Base-by-base conservation (phyloP, 2,888 invertebrate species). In the Eupeodes luniger region DNA sequence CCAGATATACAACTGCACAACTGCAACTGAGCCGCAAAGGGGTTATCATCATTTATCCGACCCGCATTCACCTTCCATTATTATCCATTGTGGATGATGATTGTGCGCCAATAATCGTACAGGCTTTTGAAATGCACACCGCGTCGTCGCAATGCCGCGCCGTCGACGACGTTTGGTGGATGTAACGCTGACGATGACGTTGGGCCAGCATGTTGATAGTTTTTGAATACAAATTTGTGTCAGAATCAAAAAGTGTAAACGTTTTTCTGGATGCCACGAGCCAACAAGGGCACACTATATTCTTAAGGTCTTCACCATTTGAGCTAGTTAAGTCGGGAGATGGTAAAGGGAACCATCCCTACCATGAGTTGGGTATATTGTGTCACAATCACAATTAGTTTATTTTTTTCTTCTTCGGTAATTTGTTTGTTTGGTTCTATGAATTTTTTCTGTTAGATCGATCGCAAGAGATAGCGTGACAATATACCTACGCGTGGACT, bases 1-100 rank as follows among this genome's bases (percentile, higher is more conserved):
- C 27, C 27, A 27, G 3, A 59, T 10, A 27, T 12, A 19, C 62
- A 70, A 59, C 64, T 64, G 40, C 66, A n/a, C 49, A 82, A 81
- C 80, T 77, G 78, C 72, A 66, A 66, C 44, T 14, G 66, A 27
- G 44, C 51, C 27, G 53, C 70, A 78, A 84, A 84, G 88, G 88
- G 84, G 88, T 88, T 85, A 88, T 88, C 88, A 88, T 88, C 64
- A 88, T 88, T 88, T 78, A 84, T 53, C 59, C 85, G 85, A 88
- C 88, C 88, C 88, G 88, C 88, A 88, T 88, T 88, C 84, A 88
- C 88, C 88, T 88, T 85, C 80, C 59, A 75, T 75, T 77, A 64
- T 40, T 51, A 62, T 44, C 62, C 62, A 62, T 62, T 62, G 62
- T 40, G 57, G 62, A 62, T 62, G 62, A 62, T 74, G 84, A 57